Evolutionary conservation across 2,113 vertebrate species (phyloP), one percentile per base, ranked within the genome.

Genomic region (Pampusana beccarii): DNA sequence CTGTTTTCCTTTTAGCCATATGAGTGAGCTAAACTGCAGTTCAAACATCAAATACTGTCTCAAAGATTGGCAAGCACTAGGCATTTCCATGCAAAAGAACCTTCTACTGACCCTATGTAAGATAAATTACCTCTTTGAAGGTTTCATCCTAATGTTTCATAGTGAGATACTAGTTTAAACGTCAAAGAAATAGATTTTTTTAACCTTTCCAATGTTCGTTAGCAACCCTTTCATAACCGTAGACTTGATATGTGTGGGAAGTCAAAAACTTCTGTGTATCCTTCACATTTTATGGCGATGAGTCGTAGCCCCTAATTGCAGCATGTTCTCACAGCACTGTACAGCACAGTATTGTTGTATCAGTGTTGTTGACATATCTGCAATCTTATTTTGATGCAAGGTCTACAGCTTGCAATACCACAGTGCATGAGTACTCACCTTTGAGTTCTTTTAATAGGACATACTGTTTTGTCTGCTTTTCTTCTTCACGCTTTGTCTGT

Each of bases 261-360:
- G 64, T 9, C 3, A 29, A 9, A 44, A 42, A 51, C 21, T 72
- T 79, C 26, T 42, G 6, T 11, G 2, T 33, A n/a, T 19, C 24
- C 53, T 90, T 75, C 54, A 28, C 2, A 11, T 17, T 10, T 25
- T 73, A 33, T 0, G 0, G 44, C n/a, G 83, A 33, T 53, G 16
- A 65, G 58, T 53, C n/a, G 15, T 85, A 18, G 5, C 8, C 4
- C 7, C 3, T 70, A 57, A 57, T 44, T 65, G 24, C 7, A 75
- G 16, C 6, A 2, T 8, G 5, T 64, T 75, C 19, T 75, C 15
- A 36, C 6, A 80, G n/a, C 42, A 62, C 10, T 48, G 16, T 64
- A 38, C 19, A 40, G 13, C 16, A 26, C 19, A 57, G 13, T 24
- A 5, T 19, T 5, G 3, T 34, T 34, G 1, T 31, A 40, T 56